Base-by-base conservation (phyloP, 2,888 invertebrate genomes). In the Caprella mutica region DNA sequence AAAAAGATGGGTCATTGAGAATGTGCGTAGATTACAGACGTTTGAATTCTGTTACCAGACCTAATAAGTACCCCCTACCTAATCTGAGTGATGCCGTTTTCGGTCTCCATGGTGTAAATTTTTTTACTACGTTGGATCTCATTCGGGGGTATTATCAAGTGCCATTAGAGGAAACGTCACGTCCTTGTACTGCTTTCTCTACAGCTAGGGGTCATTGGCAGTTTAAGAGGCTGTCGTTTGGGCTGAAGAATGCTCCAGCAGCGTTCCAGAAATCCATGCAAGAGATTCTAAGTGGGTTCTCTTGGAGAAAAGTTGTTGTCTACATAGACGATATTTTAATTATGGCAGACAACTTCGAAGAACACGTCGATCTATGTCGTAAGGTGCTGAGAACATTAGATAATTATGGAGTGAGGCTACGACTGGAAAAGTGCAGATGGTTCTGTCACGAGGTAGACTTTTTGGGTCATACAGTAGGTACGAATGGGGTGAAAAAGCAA, bases 31-130 rank as follows among this genome's bases (percentile, higher is more conserved):
- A 48, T 29, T 48, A 48, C 24, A 5, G 26, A 17, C 12, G 3
- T 26, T 33, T 50, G n/a, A 50, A 50, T 30, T 9, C 23, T 23
- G 50, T 50, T 17, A 50, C 50, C 14, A 29, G 27, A 30, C 6
- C n/a, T 19, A 23, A 43, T 43, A 43, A 43, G 17, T 43, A 24
- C 17, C 43, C 43, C n/a, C 21, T 21, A 12, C 43, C 43, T 2
- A 8, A 50, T 21, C 5, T 30, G 33, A 4, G 17, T n/a, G 29
- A 50, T 50, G 29, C 50, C 19, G 50, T 50, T n/a, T 50, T 50
- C 33, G 50, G 50, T 3, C 50, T 50, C 6, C 50, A 30, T 33
- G 50, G 50, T 19, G 50, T 50, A 14, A 50, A 50, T 17, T 30
- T 26, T 26, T 50, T 50, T n/a, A 50, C 50, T 19, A 50, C 26